Evolutionary conservation across 2,113 vertebrate genomes (phyloP), one percentile per base, ranked within the genome.

Genomic region (Asarcornis scutulata): DNA sequence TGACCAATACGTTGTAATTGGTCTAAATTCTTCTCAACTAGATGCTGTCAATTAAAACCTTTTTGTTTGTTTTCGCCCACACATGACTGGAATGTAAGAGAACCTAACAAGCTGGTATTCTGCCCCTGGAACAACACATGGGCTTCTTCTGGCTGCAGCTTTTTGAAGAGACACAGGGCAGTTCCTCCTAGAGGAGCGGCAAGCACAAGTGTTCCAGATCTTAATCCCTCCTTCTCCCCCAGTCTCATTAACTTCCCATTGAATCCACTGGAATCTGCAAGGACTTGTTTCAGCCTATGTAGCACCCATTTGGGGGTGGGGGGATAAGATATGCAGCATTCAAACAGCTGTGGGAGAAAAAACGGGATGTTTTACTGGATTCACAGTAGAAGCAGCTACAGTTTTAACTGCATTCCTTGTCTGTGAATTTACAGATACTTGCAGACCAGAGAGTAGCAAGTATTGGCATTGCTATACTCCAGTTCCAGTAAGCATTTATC

Each of bases 371-470:
- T 84, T 66, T 60, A 66, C n/a, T 85, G 72, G 25, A 58, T 63
- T 89, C 14, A 29, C 34, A 25, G 53, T 2, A 84, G 59, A 74
- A 89, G 36, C 68, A 88, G 71, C 66, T 74, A 75, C 26, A 72
- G 66, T 26, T 91, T 75, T 85, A 93, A 62, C 46, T 78, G 56
- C 62, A 62, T 67, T 62, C 32, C 62, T 66, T 92, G 55, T n/a
- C 53, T 82, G 32, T 69, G 53, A 91, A 95, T 94, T 95, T 85
- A 96, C 63, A 80, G 87, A 53, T 44, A n/a, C 66, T 72, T 63
- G 79, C 66, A 91, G 71, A 55, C 23, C 71, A 87, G 52, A 60
- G 48, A 72, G 50, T 29, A 87, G 59, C 75, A 94, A 95, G 77
- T 69, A 89, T 7, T 2, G 11, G 71, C 63, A 76, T n/a, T 77